Percentiles rank a stretch among this genome's conserved stretches.
These are phyloP conservation scores for Nerophis lumbriciformis DNA, from an alignment of 2,113 vertebrate genomes.

Conservation along the genomic window DNA sequence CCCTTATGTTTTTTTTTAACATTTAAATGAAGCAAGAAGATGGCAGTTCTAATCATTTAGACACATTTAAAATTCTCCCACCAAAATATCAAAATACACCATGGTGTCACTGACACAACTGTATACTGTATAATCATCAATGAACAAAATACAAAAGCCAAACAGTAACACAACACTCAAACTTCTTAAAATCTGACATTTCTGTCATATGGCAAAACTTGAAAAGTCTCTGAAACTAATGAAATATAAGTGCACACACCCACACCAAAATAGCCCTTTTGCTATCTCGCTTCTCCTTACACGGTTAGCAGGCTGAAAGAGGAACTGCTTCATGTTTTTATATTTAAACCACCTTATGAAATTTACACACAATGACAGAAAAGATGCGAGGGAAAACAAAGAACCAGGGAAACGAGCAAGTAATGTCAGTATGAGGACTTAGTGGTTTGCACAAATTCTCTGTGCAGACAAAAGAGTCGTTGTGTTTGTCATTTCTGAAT, in stretches of 20 bases:
- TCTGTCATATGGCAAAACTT: not conserved
- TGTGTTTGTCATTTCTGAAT: conserved; percentile 42
- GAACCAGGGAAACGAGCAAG: conserved; percentile 14
- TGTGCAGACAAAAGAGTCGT: conserved; percentile 47
- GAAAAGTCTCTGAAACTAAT: not conserved
- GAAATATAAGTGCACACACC: not conserved
- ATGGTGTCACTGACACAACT: not conserved
- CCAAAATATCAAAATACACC: not conserved
- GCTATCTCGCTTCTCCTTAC: not conserved
- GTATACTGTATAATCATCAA: not conserved
- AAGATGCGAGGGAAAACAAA: not conserved
- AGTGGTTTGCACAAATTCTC: conserved; percentile 23
- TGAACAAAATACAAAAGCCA: not conserved
- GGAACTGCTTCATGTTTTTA: conserved; percentile 18
- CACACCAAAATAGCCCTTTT: conserved; percentile 12
- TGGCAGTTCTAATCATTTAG: too few species aligned
- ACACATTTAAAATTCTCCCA: conserved; percentile 1
- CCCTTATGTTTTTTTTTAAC: too few species aligned
- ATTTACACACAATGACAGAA: conserved; percentile 13
- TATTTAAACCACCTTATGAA: conserved; percentile 27
- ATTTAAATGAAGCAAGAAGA: too few species aligned
- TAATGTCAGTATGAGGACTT: conserved; percentile 30
- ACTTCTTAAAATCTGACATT: not conserved
- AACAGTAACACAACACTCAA: conserved; percentile 18
- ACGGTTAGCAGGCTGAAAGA: conserved; percentile 20